A percentile compares a stretch with the other conserved stretches of the same genome.
These are phyloP conservation scores for Chaetodon auriga DNA, from an alignment of 2,113 vertebrate species.

Conservation along the genomic window DNA sequence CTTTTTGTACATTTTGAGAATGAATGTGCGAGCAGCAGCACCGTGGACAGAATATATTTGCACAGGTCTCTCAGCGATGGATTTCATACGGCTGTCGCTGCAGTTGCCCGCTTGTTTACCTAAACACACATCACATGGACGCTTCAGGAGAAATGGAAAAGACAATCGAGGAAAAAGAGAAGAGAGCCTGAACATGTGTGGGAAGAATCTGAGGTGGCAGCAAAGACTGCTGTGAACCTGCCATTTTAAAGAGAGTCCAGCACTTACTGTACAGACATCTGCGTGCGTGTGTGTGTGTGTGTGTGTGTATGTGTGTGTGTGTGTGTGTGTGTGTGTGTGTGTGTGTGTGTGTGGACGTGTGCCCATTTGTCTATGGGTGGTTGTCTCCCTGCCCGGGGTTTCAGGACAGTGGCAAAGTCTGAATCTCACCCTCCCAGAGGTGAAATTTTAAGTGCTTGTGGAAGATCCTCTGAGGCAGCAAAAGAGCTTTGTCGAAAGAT, in stretches of 20 bases:
- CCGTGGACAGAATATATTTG: constrained; percentile 33
- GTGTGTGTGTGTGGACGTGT: neutral
- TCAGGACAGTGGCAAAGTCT: constrained; percentile 38
- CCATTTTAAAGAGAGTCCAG: constrained; percentile 9
- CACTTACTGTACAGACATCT: constrained; percentile 13
- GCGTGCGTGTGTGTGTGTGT: neutral
- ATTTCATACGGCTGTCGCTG: constrained; percentile 3
- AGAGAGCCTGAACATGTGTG: constrained; percentile 22
- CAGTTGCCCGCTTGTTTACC: constrained; percentile 21
- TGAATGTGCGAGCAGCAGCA: neutral
- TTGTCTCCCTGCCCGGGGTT: neutral
- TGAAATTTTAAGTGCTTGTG: constrained; percentile 53
- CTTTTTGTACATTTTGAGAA: neutral
- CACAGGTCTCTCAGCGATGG: neutral
- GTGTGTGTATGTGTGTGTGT: neutral
- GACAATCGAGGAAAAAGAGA: neutral
- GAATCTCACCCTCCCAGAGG: constrained; percentile 37
- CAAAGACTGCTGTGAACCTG: constrained; percentile 13
- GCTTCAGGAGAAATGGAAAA: constrained; percentile 22
- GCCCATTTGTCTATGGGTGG: neutral
- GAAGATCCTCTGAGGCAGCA: constrained; percentile 43
- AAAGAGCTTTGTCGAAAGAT: constrained; percentile 51
- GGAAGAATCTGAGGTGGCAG: constrained; percentile 25
- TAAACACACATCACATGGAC: constrained; percentile 17
- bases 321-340: neutral